Conservation (phyloP, 2,113 vertebrate genomes). For the Pedionomus torquatus region DNA sequence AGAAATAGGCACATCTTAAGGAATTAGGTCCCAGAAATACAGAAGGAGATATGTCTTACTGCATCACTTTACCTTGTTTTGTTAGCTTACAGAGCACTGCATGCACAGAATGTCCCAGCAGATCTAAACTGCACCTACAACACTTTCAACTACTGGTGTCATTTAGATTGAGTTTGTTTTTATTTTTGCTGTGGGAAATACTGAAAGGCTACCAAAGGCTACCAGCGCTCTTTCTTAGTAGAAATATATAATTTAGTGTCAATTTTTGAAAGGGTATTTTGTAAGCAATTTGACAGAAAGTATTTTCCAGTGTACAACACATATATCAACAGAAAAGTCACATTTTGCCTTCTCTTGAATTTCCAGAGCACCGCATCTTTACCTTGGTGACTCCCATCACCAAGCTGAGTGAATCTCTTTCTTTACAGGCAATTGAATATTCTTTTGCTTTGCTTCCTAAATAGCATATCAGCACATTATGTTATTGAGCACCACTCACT, state of each 20-base stretch:
- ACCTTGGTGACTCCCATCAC: not conserved
- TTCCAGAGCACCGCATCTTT: not conserved
- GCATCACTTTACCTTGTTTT: not conserved
- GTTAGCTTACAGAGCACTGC: not conserved
- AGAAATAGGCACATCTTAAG: not conserved
- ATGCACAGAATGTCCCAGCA: not conserved
- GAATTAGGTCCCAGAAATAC: not conserved
- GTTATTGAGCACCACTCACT: not conserved
- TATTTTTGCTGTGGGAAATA: constrained; percentile 15
- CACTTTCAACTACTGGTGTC: constrained; percentile 10
- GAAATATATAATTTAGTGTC: constrained; percentile 26
- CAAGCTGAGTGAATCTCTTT: not conserved
- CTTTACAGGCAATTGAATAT: not conserved
- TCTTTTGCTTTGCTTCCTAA: not conserved
- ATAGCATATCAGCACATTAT: not conserved
- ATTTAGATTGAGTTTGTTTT: constrained; percentile 7
- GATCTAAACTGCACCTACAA: constrained; percentile 46
- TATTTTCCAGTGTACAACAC: not conserved
- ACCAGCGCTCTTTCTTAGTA: not conserved
- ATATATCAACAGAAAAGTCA: constrained; percentile 57
- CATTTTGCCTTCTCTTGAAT: not conserved
- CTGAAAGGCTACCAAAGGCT: constrained; percentile 21
- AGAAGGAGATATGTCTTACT: not conserved
- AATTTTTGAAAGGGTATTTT: constrained; percentile 28
- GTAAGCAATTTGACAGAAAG: constrained; percentile 21